A percentile compares a stretch with the other conserved stretches of the same genome.
phyloP scores from a whole-genome alignment of 92 coral and sea anemone species.

The Phenganax marumi region DNA sequence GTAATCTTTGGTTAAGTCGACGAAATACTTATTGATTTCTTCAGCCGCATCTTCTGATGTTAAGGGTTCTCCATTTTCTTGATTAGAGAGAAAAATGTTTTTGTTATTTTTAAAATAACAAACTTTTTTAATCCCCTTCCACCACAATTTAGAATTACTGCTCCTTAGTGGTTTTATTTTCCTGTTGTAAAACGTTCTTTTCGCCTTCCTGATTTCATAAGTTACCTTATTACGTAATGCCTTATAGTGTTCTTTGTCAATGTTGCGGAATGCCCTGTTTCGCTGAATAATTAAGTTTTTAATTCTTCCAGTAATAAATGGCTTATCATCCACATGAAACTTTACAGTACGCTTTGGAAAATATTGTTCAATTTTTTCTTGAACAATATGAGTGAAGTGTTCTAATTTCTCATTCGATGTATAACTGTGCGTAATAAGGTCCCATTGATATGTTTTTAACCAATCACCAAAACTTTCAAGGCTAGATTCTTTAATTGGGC shows the following conservation, averaged over 20 bases:
- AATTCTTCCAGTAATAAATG: conserved; percentile 1
- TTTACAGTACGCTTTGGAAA: conserved; percentile 20
- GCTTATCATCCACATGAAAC: conserved; percentile 25
- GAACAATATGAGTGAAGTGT: conserved; percentile 7
- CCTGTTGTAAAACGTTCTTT: conserved; percentile 17
- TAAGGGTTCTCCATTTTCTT: no score
- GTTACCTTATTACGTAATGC: conserved; percentile 11
- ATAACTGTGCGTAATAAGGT: neutral
- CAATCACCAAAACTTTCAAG: conserved; percentile 30
- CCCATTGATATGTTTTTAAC: conserved; percentile 28
- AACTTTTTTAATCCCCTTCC: neutral
- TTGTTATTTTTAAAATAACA: neutral
- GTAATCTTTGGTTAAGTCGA: no score
- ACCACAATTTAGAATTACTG: conserved; percentile 14
- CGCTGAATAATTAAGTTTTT: conserved; percentile 13
- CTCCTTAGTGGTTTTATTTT: conserved; percentile 26
- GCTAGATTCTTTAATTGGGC: conserved; percentile 11
- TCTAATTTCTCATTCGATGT: conserved; percentile 18
- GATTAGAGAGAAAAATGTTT: neutral
- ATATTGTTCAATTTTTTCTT: conserved; percentile 25
- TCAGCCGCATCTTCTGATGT: no score
- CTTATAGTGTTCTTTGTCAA: conserved; percentile 13
- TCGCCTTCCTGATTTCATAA: conserved; percentile 19
- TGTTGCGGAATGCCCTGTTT: conserved; percentile 33
- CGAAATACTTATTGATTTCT: no score